Evolutionary conservation across 2,113 vertebrate genomes (phyloP).

Genomic region (Poeciliopsis occidentalis): DNA sequence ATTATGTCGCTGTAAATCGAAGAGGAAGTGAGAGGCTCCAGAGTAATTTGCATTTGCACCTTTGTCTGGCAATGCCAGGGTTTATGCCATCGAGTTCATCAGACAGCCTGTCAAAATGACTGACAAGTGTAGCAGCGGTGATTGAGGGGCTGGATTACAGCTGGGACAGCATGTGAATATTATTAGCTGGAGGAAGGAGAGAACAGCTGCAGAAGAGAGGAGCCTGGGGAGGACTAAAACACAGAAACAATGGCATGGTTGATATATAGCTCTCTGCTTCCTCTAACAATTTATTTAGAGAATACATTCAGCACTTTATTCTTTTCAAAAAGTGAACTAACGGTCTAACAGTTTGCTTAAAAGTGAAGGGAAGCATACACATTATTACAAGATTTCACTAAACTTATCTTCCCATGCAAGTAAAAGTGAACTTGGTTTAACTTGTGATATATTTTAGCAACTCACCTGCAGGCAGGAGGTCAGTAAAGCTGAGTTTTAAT

Average conservation of each 20-base stretch:
- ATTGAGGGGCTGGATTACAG: constrained; percentile 51
- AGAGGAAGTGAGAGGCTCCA: background rate
- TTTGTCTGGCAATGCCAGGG: constrained; percentile 15
- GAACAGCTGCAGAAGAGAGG: constrained; percentile 15
- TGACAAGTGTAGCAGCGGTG: constrained; percentile 47
- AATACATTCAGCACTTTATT: background rate
- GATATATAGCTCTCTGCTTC: background rate
- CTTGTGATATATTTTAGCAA: too few species aligned
- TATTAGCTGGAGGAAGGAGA: constrained; percentile 25
- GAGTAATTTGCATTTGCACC: constrained; percentile 5
- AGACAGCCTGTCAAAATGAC: constrained; percentile 57
- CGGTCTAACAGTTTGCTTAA: too few species aligned
- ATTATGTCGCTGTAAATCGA: background rate
- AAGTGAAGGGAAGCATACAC: too few species aligned
- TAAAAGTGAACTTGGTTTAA: too few species aligned
- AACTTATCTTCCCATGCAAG: too few species aligned
- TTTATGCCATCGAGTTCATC: constrained; percentile 52
- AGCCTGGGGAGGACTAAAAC: constrained; percentile 1
- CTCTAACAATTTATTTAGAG: background rate
- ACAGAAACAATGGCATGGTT: constrained; percentile 3
- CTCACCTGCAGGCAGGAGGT: too few species aligned
- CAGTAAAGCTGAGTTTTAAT: too few species aligned
- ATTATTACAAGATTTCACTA: too few species aligned
- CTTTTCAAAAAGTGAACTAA: too few species aligned
- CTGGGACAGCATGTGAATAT: constrained; percentile 35